Base-by-base conservation (phyloP, 2,797 vertebrate species). In the Sarcophilus harrisii region DNA sequence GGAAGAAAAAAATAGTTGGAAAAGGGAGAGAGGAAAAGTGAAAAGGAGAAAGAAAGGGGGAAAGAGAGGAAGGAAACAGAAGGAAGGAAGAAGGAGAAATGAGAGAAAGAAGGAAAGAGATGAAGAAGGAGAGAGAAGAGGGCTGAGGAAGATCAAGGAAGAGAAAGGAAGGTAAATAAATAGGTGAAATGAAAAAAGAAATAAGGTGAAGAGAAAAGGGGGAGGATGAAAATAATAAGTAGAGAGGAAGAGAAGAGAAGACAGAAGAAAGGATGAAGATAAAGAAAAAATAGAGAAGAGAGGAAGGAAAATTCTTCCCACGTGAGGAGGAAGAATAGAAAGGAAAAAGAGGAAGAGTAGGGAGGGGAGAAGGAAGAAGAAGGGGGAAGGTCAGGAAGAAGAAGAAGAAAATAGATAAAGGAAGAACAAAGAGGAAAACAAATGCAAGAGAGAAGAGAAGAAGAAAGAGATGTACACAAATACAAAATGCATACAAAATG, bases 41-140 rank as follows among this genome's bases (percentile, higher is more conserved):
- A 16, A 18, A 10, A 0, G n/a, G 32, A 38, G n/a, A 29, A 13
- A 14, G 32, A 4, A n/a, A 18, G 14, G 14, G 16, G 5, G 6
- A 38, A 18, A 73, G 16, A 13, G 12, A 38, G 66, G n/a, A 73
- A 16, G 6, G n/a, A 38, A 8, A 29, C 91, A 58, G 52, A 45
- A 11, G 29, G 54, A 4, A 59, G 27, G 87, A 57, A 38, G 95
- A 89, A 92, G 58, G 30, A 38, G 92, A 55, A 58, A 14, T 11
- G 90, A 62, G 14, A n/a, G 27, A 91, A 18, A 9, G 0, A 30
- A 94, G 55, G 91, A 30, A 81, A 58, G 18, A 4, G 21, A 29
- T 66, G 90, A 59, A 52, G 66, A 18, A 62, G 55, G 94, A 90
- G 16, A 90, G 93, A 94, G 57, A 96, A 90, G 13, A 27, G 3